Evolutionary conservation across 1,140 invertebrate species (phyloP), one percentile per base, ranked within the genome.

Genomic region (Maconellicoccus hirsutus): DNA sequence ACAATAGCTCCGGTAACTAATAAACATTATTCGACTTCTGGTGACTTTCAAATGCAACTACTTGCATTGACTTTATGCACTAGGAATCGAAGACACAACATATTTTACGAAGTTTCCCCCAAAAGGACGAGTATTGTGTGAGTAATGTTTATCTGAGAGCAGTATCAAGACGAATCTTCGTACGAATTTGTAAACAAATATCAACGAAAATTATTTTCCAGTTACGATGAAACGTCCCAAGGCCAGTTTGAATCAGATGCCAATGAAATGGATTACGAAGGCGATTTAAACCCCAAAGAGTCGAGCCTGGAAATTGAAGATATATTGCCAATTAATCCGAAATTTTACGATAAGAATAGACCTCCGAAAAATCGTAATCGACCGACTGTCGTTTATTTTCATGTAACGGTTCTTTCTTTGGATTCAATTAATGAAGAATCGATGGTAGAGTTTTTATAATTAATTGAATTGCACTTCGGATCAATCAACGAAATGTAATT

Each of bases 391-490:
- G 91, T 93, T 25, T 92, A 92, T 77, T 94, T 93, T 75, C 91
- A 94, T 79, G 91, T 94, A 23, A 93, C 91, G 22, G 91, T 94
- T 7, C 81, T 93, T 72, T 92, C 89, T 42, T 79, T 94, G 59
- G 91, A 94, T 79, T 93, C 91, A 2, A 93, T 94, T 74, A 92
- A 94, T 77, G 91, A 94, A 78, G 90, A 92, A 80, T 93, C 90
- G n/a, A 94, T 94, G 91, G 91, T 90, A 80, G 83, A n/a, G 82
- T 80, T 1, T 29, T 66, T 6, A 66, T 71, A 16, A 26, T n/a
- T 4, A 8, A 38, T 29, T 52, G 6, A 38, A 52, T 52, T 52
- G 6, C 16, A 16, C n/a, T 16, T 52, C 42, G 2, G n/a, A 14
- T 52, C 16, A 52, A 8, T 52, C 12, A 33, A 6, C 12, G 29